Base-by-base conservation (phyloP, 2,113 vertebrate species). In the Phalacrocorax carbo region DNA sequence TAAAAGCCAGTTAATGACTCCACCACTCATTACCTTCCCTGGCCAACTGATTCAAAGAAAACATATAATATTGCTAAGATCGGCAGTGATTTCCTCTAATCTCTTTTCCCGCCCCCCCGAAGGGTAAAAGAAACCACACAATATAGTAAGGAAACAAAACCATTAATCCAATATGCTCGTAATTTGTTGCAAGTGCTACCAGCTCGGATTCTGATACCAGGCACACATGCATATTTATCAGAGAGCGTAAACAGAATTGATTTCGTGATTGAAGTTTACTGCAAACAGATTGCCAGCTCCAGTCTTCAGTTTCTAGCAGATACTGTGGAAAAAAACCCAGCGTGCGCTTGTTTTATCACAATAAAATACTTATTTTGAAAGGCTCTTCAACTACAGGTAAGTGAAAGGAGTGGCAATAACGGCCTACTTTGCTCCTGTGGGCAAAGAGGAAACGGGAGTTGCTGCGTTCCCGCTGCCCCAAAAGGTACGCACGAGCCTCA, bases 401-500 rank as follows among this genome's bases (percentile, higher is more conserved):
- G 57, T 22, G 20, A 70, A 27, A 29, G n/a, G 21, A 16, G 62
- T 1, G 22, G 52, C 44, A 40, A 4, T 20, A 75, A 44, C 1
- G 32, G 51, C 20, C 27, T 44, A 3, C 17, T 81, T 46, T 55
- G 29, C 2, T 93, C 73, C 75, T 66, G 4, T 4, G 15, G 64
- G 51, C 71, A 55, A 11, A 4, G 49, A 73, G 30, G 27, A 85
- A 82, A 86, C 5, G 4, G 69, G 44, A 23, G 61, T 78, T 34
- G 29, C 4, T 25, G 34, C 1, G 3, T 55, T 48, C 22, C 58
- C 48, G 5, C 48, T 57, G 54, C 14, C 29, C 64, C 40, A 68
- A 46, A 82, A 66, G 65, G 15, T 2, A 34, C 0, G 0, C 0
- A 29, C 0, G 6, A 61, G 64, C n/a, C 44, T 58, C 89, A 2